Conservation (phyloP, 30 jellyfish, hydroid and myxozoan species). For the Cassiopea andromeda region DNA sequence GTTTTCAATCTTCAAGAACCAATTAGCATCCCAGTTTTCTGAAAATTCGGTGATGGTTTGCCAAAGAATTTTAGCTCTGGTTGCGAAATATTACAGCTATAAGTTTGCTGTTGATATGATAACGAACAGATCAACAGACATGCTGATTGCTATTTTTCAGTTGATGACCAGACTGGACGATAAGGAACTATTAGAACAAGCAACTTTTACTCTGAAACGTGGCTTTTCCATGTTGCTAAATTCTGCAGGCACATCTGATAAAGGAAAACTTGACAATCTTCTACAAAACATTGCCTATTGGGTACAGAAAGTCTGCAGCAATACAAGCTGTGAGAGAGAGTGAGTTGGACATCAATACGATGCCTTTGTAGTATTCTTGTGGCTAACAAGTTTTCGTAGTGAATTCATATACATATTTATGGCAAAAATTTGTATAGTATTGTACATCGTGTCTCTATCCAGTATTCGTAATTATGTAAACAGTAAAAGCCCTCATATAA, state of each 20-base stretch:
- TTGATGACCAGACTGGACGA: constrained; percentile 11
- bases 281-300: constrained; percentile 53
- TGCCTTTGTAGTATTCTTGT: no score
- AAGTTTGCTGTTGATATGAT: background rate
- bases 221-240: constrained; percentile 9
- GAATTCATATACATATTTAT: no score
- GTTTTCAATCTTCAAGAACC: constrained; percentile 15
- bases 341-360: background rate
- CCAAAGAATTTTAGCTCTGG: background rate
- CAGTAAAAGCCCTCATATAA: no score
- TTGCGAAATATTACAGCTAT: constrained; percentile 10
- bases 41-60: background rate
- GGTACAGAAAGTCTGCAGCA: constrained; percentile 18
- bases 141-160: constrained; percentile 48
- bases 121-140: constrained; percentile 11
- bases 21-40: background rate
- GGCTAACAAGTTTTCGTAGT: no score
- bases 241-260: background rate
- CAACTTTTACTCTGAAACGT: background rate
- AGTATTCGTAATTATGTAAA: no score
- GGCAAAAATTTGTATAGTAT: no score
- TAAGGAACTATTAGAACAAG: background rate
- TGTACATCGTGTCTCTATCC: no score
- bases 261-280: background rate
- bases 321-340: constrained; percentile 6